Conservation (phyloP, 2,797 vertebrate species). For the Ambastaia sidthimunki region DNA sequence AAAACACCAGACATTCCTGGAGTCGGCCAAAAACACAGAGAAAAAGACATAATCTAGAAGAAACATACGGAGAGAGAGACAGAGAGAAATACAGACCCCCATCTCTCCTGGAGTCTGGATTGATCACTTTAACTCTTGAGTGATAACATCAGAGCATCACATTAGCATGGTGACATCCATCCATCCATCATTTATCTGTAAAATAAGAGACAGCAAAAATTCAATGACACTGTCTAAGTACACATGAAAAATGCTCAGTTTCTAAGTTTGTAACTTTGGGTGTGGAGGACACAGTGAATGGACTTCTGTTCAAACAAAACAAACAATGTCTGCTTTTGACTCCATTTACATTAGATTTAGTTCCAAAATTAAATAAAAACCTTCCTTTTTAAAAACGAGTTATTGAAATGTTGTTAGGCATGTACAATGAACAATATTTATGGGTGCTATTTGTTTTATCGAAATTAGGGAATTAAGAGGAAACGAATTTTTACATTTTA, state of each 20-base stretch:
- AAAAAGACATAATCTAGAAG: constrained; percentile 71
- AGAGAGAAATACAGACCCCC: constrained; percentile 70
- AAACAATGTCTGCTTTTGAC: neutral
- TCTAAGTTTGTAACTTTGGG: constrained; percentile 52
- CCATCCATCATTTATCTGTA: too few relatives aligned
- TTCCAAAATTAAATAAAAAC: too few relatives aligned
- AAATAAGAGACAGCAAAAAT: too few relatives aligned
- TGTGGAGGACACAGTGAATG: constrained; percentile 44
- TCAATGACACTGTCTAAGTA: too few relatives aligned
- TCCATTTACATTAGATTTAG: neutral
- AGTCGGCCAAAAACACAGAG: constrained; percentile 87
- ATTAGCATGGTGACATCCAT: neutral
- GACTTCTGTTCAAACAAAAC: constrained; percentile 18
- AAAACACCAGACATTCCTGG: constrained; percentile 90
- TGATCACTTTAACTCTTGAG: neutral
- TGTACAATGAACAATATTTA: too few relatives aligned
- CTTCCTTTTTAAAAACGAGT: too few relatives aligned
- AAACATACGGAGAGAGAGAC: constrained; percentile 71
- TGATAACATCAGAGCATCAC: neutral
- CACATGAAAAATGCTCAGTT: constrained; percentile 77
- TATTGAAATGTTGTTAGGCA: too few relatives aligned
- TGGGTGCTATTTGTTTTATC: too few relatives aligned
- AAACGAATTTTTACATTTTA: too few relatives aligned
- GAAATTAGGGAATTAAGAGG: too few relatives aligned
- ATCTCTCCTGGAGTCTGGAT: neutral